Conservation (phyloP, 2,797 vertebrate species). For the Ptychadena robeensis region DNA sequence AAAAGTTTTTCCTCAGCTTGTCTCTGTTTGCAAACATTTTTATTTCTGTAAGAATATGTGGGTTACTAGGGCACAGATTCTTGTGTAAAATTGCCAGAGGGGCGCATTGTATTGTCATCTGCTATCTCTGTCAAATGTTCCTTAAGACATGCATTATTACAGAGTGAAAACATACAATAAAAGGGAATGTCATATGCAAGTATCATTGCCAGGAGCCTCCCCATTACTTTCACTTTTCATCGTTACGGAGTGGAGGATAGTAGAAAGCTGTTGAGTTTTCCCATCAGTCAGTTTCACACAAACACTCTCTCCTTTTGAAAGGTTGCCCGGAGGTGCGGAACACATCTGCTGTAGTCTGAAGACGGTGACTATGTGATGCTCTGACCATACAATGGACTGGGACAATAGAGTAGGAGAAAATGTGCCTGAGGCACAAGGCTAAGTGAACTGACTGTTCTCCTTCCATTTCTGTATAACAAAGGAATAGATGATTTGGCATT, state of each 20-base stretch:
- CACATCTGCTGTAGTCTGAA: constrained; percentile 69
- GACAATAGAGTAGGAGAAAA: constrained; percentile 67
- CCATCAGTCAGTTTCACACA: constrained; percentile 71
- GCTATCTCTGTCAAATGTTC: constrained; percentile 54
- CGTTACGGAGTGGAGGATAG: constrained; percentile 69
- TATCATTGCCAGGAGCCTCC: constrained; percentile 67
- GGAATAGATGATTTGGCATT: constrained; percentile 66
- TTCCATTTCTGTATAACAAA: constrained; percentile 66
- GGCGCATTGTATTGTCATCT: constrained; percentile 53
- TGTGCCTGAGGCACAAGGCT: constrained; percentile 70
- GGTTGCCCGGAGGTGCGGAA: constrained; percentile 70
- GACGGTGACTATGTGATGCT: constrained; percentile 66
- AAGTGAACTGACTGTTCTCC: constrained; percentile 72
- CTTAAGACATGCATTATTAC: neutral
- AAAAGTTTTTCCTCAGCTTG: constrained; percentile 21
- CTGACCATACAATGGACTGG: constrained; percentile 72
- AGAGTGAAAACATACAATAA: constrained; percentile 55
- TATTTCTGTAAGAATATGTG: constrained; percentile 38
- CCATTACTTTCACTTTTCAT: constrained; percentile 58
- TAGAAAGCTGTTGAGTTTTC: constrained; percentile 69
- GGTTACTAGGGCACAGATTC: constrained; percentile 48
- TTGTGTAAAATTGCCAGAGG: constrained; percentile 36
- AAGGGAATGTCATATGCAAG: constrained; percentile 65
- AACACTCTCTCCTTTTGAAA: constrained; percentile 67
- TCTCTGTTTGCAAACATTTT: constrained; percentile 26